phyloP scores from a whole-genome alignment of 1,140 invertebrate genomes.

The Lepidostoma basale region DNA sequence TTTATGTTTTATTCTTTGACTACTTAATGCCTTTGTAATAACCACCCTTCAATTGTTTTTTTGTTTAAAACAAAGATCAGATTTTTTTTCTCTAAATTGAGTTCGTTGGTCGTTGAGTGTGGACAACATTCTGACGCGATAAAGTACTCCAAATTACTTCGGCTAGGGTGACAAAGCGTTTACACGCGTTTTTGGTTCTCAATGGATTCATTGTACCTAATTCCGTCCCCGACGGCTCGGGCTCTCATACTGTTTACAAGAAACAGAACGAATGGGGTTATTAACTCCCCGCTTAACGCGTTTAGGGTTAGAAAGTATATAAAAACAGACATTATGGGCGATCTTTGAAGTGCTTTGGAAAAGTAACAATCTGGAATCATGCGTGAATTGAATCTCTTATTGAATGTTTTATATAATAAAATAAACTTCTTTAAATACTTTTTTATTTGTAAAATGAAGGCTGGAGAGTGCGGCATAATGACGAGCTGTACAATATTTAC shows the following conservation, averaged over 20 bases:
- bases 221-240: background rate
- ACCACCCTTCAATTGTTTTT: no score
- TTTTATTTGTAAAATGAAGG: no score
- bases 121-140: background rate
- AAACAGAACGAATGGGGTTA: constrained; percentile 15
- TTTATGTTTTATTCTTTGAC: no score
- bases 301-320: background rate
- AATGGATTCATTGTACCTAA: constrained; percentile 34
- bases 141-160: constrained; percentile 2
- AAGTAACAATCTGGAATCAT: background rate
- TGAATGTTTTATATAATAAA: no score
- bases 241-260: constrained; percentile 21
- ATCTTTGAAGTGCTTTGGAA: background rate
- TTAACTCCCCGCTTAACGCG: constrained; percentile 16
- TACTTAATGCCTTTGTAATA: no score
- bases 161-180: constrained; percentile 36
- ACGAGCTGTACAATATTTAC: no score
- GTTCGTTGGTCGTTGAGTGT: background rate
- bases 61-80: no score
- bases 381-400: background rate
- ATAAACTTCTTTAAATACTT: no score
- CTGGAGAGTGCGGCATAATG: no score
- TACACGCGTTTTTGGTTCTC: constrained; percentile 46
- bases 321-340: no score
- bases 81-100: no score